Evolutionary conservation across 2,113 vertebrate genomes (phyloP), one percentile per base, ranked within the genome.

Genomic region (Peromyscus leucopus): DNA sequence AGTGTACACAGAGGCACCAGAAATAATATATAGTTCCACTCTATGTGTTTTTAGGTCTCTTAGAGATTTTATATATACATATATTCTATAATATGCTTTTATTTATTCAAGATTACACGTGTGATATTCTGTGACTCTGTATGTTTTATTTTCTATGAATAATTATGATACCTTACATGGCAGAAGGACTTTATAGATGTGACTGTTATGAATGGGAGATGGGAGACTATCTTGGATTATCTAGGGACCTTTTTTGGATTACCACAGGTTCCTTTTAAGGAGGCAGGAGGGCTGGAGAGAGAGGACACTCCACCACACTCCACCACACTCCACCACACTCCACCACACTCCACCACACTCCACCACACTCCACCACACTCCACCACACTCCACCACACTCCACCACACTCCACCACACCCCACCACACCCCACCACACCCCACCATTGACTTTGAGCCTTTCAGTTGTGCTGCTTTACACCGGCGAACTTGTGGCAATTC

Each of bases 91-190:
- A 26, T 55, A 46, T 46, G 36, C 87, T 79, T 93, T 88, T 87
- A 39, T 75, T 79, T 71, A 63, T 71, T 94, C 75, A 88, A 1
- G 65, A 55, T 63, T 46, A 72, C 51, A 84, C 61, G 33, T 59
- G 11, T 19, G 24, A 72, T 51, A 46, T 46, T 96, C 17, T 76
- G 22, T 79, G 28, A 39, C 59, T 92, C 79, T 89, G 28, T 33
- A 19, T 51, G 12, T 11, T 71, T 69, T 57, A 88, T 79, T 97
- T 51, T 36, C 31, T 79, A 69, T 28, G 94, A 95, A 51, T 93
- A 59, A 75, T n/a, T 55, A 9, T 16, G 46, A 55, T 71, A 55
- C 46, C 46, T 88, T 36, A 88, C 65, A 71, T n/a, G 21, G 31
- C 65, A 88, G 46, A 69, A 71, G 65, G 12, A 51, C 46, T 51